These are phyloP conservation scores for Thalassarche chlororhynchos DNA, from an alignment of 2,113 vertebrate species.

Conservation along the genomic window DNA sequence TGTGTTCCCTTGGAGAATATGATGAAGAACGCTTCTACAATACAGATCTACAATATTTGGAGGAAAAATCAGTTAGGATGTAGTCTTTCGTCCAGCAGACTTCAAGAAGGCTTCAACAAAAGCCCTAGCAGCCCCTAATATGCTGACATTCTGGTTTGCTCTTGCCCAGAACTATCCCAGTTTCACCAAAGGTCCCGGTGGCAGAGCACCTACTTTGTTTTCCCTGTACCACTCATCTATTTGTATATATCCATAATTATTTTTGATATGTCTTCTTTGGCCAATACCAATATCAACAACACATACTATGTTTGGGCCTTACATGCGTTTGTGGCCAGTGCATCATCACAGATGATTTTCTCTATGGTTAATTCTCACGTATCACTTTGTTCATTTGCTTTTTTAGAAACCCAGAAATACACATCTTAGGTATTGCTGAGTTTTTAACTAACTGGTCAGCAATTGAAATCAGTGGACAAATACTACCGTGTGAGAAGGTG, in stretches of 20 bases:
- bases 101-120: not conserved
- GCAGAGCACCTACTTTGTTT: not conserved
- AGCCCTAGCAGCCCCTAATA: not conserved
- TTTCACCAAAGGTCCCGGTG: not conserved
- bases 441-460: not conserved
- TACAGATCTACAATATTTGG: not conserved
- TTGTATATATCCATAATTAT: not conserved
- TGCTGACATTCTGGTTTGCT: not conserved
- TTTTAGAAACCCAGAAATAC: not conserved
- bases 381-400: not conserved
- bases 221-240: not conserved
- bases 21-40: not conserved
- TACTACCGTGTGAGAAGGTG: not conserved
- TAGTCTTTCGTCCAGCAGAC: not conserved
- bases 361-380: not conserved
- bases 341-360: not conserved
- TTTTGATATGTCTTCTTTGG: not conserved
- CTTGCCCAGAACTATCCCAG: not conserved
- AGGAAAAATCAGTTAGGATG: not conserved
- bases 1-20: not conserved
- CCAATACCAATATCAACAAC: not conserved
- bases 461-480: not conserved
- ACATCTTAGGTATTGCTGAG: not conserved
- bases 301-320: fast-evolving
- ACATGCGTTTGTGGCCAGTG: not conserved